phyloP scores from a whole-genome alignment of 2,113 vertebrate species.

The Crocuta crocuta region DNA sequence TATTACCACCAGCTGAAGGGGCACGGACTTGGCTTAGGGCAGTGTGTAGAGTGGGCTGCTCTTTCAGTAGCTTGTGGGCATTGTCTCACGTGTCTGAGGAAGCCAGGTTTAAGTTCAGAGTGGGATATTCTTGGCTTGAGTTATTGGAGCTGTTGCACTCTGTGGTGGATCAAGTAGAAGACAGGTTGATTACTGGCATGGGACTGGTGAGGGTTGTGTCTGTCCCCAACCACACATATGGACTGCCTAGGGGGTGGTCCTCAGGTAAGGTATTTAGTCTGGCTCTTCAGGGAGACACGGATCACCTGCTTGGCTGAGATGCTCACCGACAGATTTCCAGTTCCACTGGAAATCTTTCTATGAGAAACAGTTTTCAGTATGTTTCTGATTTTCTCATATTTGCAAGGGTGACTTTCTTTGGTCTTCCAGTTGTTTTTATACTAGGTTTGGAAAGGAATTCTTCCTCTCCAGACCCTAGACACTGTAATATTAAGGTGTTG shows the following conservation, averaged over 20 bases:
- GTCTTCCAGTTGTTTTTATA: slow-evolving; percentile 1
- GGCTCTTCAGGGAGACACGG: background rate
- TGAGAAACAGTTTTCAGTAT: slow-evolving; percentile 34
- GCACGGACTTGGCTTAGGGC: background rate
- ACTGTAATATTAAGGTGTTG: background rate
- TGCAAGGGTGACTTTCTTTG: slow-evolving; percentile 35
- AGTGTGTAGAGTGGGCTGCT: background rate
- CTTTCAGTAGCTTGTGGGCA: background rate
- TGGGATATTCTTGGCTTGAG: background rate
- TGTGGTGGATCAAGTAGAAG: background rate
- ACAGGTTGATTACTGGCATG: background rate
- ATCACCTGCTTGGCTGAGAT: background rate
- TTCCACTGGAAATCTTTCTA: background rate
- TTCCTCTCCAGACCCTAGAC: background rate
- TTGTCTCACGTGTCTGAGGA: background rate
- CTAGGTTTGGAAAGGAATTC: slow-evolving; percentile 28
- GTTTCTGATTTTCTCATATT: slow-evolving; percentile 30
- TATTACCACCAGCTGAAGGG: background rate
- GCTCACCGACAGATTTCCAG: background rate
- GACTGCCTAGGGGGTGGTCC: background rate
- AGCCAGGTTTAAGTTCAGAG: slow-evolving; percentile 33
- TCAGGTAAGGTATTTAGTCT: background rate
- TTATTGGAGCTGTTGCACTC: background rate
- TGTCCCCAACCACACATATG: background rate
- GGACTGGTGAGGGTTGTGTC: background rate